These are phyloP conservation scores for Eutolmus rufibarbis DNA, from an alignment of 2,888 invertebrate species.

Conservation along the genomic window DNA sequence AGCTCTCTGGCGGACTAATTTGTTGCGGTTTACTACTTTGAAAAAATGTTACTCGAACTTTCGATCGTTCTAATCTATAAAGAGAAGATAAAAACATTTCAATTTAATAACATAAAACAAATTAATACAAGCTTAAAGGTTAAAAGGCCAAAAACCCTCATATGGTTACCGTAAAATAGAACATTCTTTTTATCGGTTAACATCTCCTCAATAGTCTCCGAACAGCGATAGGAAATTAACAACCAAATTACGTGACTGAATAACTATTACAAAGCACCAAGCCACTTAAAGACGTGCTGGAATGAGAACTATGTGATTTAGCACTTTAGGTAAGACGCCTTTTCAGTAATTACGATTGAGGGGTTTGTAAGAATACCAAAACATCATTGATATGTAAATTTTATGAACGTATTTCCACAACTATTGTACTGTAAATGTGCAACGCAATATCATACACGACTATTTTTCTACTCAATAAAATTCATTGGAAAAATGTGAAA, in stretches of 20 bases:
- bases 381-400: background rate
- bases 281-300: background rate
- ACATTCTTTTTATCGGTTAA: background rate
- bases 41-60: conserved; percentile 84
- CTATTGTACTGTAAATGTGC: background rate
- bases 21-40: conserved; percentile 81
- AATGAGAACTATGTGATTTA: background rate
- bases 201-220: background rate
- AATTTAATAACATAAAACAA: background rate
- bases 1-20: conserved; percentile 68
- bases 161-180: background rate
- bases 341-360: background rate
- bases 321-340: background rate
- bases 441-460: background rate
- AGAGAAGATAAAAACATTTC: conserved; percentile 48
- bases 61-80: conserved; percentile 78
- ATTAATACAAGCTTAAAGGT: background rate
- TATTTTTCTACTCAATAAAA: background rate
- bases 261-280: background rate
- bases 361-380: background rate
- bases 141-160: background rate
- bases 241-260: background rate
- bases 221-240: background rate
- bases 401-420: background rate
- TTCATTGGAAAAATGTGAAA: background rate